A percentile compares a stretch with the other conserved stretches of the same genome.
These are phyloP conservation scores for Halcyon badia DNA, from an alignment of 2,797 vertebrate genomes.

Conservation along the genomic window DNA sequence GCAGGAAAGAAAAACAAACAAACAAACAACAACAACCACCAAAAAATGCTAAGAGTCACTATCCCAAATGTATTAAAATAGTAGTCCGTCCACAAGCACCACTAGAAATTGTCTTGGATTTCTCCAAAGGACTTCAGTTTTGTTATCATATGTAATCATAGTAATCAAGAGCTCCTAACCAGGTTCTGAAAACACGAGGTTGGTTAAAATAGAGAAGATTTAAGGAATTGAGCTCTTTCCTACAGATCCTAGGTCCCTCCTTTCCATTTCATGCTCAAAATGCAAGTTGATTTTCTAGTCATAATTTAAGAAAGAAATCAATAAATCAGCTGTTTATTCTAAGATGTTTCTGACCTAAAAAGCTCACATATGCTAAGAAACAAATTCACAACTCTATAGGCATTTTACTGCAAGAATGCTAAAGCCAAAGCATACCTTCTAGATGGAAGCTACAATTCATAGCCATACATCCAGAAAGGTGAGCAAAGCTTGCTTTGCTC, in stretches of 20 bases:
- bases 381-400: not conserved
- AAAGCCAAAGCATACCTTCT: not conserved
- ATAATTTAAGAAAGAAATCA: not conserved
- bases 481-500: not conserved
- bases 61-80: conserved; percentile 46
- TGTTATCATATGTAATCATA: conserved; percentile 10
- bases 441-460: not conserved
- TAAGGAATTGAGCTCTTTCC: not conserved
- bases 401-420: not conserved
- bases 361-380: not conserved
- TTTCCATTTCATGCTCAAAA: not conserved
- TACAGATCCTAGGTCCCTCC: not conserved
- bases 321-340: not conserved
- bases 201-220: not conserved
- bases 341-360: not conserved
- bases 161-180: not conserved
- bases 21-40: too few relatives aligned
- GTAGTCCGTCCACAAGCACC: conserved; percentile 49
- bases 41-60: not conserved
- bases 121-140: not conserved
- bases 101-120: conserved; percentile 25
- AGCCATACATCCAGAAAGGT: not conserved
- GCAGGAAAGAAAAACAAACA: not conserved
- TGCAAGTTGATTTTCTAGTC: not conserved
- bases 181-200: not conserved